Conservation (phyloP, 2,888 invertebrate species). For the Drosophila antonietae region DNA sequence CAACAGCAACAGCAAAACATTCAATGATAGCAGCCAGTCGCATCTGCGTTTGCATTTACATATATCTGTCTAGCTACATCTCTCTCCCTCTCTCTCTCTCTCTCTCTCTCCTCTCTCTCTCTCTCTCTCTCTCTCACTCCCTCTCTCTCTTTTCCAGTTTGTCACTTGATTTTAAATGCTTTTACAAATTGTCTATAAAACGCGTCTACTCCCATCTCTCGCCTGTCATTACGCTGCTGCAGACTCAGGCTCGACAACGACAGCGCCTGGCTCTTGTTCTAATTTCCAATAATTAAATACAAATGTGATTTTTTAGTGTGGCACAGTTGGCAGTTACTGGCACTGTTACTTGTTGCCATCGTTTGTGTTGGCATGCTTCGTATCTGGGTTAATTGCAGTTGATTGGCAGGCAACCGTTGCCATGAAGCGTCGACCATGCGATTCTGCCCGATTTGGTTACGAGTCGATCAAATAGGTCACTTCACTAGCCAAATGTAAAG, state of each 20-base stretch:
- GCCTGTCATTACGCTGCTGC: background rate
- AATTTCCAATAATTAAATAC: slow-evolving; percentile 67
- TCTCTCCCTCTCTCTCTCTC: background rate
- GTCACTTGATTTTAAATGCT: slow-evolving; percentile 39
- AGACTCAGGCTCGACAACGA: background rate
- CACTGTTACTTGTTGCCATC: slow-evolving; percentile 56
- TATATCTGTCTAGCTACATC: background rate
- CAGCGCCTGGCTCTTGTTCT: slow-evolving; percentile 31
- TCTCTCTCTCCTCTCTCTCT: background rate
- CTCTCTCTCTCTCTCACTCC: background rate
- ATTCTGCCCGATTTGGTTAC: slow-evolving; percentile 40
- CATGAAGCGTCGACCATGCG: slow-evolving; percentile 39
- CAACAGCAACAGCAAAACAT: slow-evolving; percentile 31
- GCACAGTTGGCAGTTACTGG: slow-evolving; percentile 13
- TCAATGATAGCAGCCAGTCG: slow-evolving; percentile 15
- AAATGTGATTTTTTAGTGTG: slow-evolving; percentile 67
- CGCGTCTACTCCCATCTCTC: background rate
- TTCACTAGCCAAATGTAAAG: slow-evolving; percentile 8
- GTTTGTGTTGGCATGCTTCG: slow-evolving; percentile 16
- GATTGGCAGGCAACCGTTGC: slow-evolving; percentile 56
- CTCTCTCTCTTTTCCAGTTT: background rate
- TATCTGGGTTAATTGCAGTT: slow-evolving; percentile 67
- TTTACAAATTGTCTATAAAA: slow-evolving; percentile 33
- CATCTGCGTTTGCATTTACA: slow-evolving; percentile 20
- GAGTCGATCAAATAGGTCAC: slow-evolving; percentile 43